Evolutionary conservation across 2,113 vertebrate species (phyloP), one percentile per base, ranked within the genome.

Genomic region (Cynopterus brachyotis): DNA sequence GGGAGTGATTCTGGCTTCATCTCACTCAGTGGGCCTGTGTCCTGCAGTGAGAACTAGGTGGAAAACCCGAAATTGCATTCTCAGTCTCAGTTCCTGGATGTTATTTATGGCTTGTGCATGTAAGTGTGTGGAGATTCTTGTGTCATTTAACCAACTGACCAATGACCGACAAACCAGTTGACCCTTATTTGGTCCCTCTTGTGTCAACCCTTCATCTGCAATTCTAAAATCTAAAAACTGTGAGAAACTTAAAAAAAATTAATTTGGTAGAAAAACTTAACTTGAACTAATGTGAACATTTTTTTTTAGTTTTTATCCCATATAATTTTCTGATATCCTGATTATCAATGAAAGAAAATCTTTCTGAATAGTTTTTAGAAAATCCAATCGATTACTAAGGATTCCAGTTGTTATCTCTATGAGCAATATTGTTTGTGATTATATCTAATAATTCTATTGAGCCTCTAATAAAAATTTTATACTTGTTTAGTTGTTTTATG

Each of bases 311-410:
- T 13, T 73, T 89, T 83, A 66, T 67, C 6, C 40, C 17, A 67
- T 19, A 20, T 78, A 17, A 30, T 64, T 76, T 83, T 86, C 9
- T 85, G 47, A 32, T 82, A 81, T 66, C 37, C 47, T 88, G 22
- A 89, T 40, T 45, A 92, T 78, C 11, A 76, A 45, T 37, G 20
- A 82, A 85, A 95, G 6, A 79, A 69, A 20, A 11, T 6, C 5
- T 90, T 92, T 37, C 47, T 60, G 30, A 75, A 35, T 82, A 75
- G 45, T 70, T 89, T 96, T 92, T 87, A 24, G 62, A 86, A 76
- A 66, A 55, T 9, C 10, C 5, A 59, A 13, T 82, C 9, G 20
- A 53, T 76, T 47, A 22, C 35, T 66, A 70, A 69, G 24, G 9
- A 10, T 75, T 89, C 70, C 53, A 40, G 81, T 28, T 87, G 37